Evolutionary conservation across 2,113 vertebrate genomes (phyloP).

Genomic region (Physeter macrocephalus): DNA sequence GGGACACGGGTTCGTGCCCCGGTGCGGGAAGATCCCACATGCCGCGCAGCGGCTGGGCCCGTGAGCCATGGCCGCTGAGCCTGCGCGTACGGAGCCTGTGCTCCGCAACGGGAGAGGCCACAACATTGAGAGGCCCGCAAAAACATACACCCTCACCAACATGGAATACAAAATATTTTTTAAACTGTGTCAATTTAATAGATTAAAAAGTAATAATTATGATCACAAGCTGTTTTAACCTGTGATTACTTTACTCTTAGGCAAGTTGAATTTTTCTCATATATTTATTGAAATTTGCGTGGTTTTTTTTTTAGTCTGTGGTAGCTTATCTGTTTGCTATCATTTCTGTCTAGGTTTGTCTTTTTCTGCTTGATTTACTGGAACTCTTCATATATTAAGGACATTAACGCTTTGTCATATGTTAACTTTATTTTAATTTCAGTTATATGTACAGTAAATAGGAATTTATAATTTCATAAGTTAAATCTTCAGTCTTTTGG

Average conservation of each 20-base stretch:
- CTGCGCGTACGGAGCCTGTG: no score
- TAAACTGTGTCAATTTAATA: not conserved
- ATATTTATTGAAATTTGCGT: not conserved
- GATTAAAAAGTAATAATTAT: constrained; percentile 9
- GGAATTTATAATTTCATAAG: not conserved
- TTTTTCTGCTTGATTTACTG: not conserved
- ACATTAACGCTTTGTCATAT: not conserved
- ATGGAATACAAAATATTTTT: constrained; percentile 2
- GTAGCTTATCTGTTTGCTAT: not conserved
- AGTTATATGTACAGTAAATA: not conserved
- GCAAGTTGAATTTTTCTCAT: not conserved
- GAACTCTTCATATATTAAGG: not conserved
- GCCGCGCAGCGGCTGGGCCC: no score
- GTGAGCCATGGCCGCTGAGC: no score
- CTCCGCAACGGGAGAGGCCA: no score
- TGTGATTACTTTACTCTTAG: not conserved
- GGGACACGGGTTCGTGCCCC: no score
- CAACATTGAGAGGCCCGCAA: no score
- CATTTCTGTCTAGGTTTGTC: not conserved
- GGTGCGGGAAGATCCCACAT: no score
- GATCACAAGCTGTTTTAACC: constrained; percentile 13
- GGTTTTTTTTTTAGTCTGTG: not conserved
- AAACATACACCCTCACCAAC: not conserved
- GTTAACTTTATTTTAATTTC: constrained; percentile 1
- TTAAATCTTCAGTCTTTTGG: not conserved